Evolutionary conservation across 1,140 invertebrate species (phyloP), one percentile per base, ranked within the genome.

Genomic region (Pachypsylla venusta): DNA sequence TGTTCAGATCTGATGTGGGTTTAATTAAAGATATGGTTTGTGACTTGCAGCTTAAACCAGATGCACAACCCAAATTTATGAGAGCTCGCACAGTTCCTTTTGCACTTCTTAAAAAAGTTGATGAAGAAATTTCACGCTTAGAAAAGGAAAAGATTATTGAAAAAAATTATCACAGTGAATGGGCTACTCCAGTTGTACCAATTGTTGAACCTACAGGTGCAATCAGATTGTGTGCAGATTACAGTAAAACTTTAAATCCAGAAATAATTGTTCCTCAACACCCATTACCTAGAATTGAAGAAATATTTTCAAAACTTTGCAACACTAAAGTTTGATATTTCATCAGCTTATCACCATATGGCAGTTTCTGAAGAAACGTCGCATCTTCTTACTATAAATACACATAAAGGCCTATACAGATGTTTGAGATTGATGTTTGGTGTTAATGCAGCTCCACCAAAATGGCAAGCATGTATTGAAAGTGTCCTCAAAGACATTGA

Each of bases 101-200:
- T 62, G 65, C 66, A 1, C 54, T 69, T 40, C 56, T 60, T 12
- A 62, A 62, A 5, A 67, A 67, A 56, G 65, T 71, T 2, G 63
- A 64, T 5, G 56, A 58, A 14, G 68, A 70, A 60, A 42, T 68
- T 20, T 55, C 67, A 30, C 60, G 67, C 53, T 62, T 70, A 53
- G 62, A 60, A 7, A 42, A 39, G 1, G 54, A 66, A 59, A 68
- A 67, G 16, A 65, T 73, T 54, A 64, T 75, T 4, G 55, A 64
- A 56, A 64, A 65, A 14, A 67, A 74, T 7, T 62, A 68, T 35
- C 61, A 67, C 58, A 66, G 67, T 5, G 65, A 70, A 54, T 76
- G 72, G 67, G 70, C 69, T 14, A 67, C 69, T 7, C 73, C 72
- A 0, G 64, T 77, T 3, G 73, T 75, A 0, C 65, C 68, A 2